Evolutionary conservation across 2,888 invertebrate genomes (phyloP).

Genomic region (Teinopalpus imperialis): DNA sequence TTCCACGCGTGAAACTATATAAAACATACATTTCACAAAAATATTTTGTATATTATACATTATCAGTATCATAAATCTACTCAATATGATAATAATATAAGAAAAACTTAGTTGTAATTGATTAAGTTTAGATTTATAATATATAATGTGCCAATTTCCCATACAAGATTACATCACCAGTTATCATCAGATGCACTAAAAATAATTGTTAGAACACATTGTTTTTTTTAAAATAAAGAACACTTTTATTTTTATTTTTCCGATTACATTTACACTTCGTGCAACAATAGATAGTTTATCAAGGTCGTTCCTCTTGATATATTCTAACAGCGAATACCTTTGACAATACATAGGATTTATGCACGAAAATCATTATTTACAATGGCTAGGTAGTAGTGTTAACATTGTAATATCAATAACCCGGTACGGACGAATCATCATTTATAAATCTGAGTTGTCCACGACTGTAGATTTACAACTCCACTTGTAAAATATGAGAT

Average conservation of each 20-base stretch:
- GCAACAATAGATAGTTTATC: constrained; percentile 22
- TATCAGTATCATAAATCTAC: too few relatives aligned
- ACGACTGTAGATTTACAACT: constrained; percentile 27
- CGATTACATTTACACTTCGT: constrained; percentile 6
- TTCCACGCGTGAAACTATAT: too few relatives aligned
- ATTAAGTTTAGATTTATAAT: too few relatives aligned
- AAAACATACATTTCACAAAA: too few relatives aligned
- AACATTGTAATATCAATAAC: constrained; percentile 60
- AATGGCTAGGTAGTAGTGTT: constrained; percentile 44
- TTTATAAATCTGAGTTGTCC: constrained; percentile 46
- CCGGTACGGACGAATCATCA: constrained; percentile 47
- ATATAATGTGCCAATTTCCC: too few relatives aligned
- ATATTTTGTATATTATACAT: too few relatives aligned
- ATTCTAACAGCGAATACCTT: constrained; percentile 22
- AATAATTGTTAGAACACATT: too few relatives aligned
- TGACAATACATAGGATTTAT: constrained; percentile 49
- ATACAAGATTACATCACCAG: too few relatives aligned
- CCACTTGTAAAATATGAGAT: constrained; percentile 27
- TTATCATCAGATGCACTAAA: too few relatives aligned
- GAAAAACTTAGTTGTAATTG: too few relatives aligned
- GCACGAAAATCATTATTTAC: constrained; percentile 36
- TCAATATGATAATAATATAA: too few relatives aligned
- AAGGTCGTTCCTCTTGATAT: constrained; percentile 21
- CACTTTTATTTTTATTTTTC: not conserved
- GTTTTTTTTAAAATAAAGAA: too few relatives aligned